Percentiles rank a stretch among this genome's conserved stretches.
Conservation (phyloP, 2,888 invertebrate genomes). For the Cerastis leucographa region DNA sequence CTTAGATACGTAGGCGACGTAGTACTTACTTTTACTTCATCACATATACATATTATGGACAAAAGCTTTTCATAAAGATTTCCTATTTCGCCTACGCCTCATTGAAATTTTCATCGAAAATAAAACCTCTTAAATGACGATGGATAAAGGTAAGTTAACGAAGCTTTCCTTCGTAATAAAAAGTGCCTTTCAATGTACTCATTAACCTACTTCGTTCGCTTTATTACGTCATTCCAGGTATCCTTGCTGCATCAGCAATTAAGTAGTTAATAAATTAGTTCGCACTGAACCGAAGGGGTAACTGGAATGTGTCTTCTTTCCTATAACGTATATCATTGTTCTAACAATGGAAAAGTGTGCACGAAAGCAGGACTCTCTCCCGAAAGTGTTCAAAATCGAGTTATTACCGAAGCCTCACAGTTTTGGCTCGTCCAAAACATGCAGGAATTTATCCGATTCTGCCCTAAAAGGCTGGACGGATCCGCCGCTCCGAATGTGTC, state of each 20-base stretch:
- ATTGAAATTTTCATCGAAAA: background rate
- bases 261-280: conserved; percentile 12
- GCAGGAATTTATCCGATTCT: background rate
- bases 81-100: background rate
- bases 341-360: background rate
- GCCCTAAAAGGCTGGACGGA: background rate
- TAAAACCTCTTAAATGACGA: background rate
- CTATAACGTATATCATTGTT: background rate
- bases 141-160: background rate
- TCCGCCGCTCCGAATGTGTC: background rate
- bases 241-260: conserved; percentile 9
- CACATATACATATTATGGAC: background rate
- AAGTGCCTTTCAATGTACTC: background rate
- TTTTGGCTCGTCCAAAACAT: background rate
- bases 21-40: background rate
- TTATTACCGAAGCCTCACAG: background rate
- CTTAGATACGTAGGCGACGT: background rate
- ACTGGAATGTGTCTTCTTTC: background rate
- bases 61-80: background rate
- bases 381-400: background rate
- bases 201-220: conserved; percentile 3
- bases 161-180: background rate
- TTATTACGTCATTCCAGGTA: conserved; percentile 12
- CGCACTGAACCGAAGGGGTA: background rate
- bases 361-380: background rate